Evolutionary conservation across 2,888 invertebrate species (phyloP), one percentile per base, ranked within the genome.

Genomic region (Ophion slaviceki): DNA sequence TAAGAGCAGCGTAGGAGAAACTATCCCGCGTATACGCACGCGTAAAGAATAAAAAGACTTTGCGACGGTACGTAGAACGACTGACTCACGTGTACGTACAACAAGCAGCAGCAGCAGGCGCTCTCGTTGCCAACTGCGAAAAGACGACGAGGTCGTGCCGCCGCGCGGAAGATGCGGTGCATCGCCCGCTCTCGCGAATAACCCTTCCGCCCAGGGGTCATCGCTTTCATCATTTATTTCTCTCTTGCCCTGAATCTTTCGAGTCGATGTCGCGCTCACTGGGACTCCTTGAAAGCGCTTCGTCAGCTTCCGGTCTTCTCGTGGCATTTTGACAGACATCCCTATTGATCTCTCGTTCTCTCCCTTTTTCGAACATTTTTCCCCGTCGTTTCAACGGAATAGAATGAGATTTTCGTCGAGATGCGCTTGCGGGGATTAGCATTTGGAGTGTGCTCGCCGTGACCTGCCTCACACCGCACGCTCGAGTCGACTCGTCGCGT

Each of bases 61-160:
- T 32, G 32, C n/a, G 53, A 67, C 40, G 53, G 53, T 59, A 68
- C 61, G 40, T 47, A 62, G 45, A 47, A 11, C 20, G 20, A 14
- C 70, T 10, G 10, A 45, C 76, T 82, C 80, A 71, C 76, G 61
- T 70, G 47, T 47, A 47, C 11, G 47, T 14, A 11, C 14, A 14
- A 47, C 14, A 45, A 45, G 32, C 32, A 10, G 45, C 10, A 6
- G 86, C 80, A 79, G 77, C 68, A 57, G 77, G 77, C 77, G 72
- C 68, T 10, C 77, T 24, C 74, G 40, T 74, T 74, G 76, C 80
- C 71, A 66, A 28, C 53, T 68, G 80, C 76, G 79, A 72, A 79
- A 79, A 76, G 85, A 85, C 82, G 82, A 85, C 82, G 80, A 82
- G 82, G 82, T 83, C 86, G 86, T 77, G 86, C 76, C 59, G 68